Evolutionary conservation across 2,888 invertebrate genomes (phyloP).

Genomic region (Megaustenia siamemsis): DNA sequence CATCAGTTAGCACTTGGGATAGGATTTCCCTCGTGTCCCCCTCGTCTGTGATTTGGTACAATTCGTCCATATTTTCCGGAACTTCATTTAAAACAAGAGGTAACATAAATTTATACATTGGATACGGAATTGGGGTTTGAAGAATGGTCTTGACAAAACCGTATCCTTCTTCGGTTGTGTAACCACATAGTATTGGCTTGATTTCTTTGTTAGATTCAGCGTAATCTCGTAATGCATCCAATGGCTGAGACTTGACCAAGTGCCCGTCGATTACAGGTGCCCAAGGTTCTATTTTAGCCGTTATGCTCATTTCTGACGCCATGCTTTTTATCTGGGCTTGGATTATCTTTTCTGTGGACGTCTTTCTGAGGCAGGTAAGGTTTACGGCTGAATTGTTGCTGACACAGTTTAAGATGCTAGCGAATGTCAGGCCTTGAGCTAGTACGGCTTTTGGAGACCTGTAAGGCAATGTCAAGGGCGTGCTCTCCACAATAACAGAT

Average conservation of each 20-base stretch:
- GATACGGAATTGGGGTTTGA: constrained; percentile 58
- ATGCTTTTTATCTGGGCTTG: background rate
- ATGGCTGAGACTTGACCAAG: constrained; percentile 64
- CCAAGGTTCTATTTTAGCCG: constrained; percentile 15
- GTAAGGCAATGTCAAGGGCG: constrained; percentile 64
- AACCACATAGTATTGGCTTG: constrained; percentile 70
- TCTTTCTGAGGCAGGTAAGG: constrained; percentile 9
- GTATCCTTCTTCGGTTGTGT: constrained; percentile 67
- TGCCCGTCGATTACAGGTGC: constrained; percentile 65
- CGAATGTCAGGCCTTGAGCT: background rate
- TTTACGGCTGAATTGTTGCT: background rate
- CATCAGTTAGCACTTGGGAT: constrained; percentile 64
- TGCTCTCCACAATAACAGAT: constrained; percentile 63
- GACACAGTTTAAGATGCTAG: background rate
- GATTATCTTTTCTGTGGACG: background rate
- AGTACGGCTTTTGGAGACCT: constrained; percentile 55
- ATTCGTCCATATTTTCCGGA: constrained; percentile 54
- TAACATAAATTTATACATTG: constrained; percentile 61
- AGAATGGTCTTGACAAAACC: constrained; percentile 69
- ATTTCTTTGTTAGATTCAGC: constrained; percentile 53
- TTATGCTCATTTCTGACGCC: background rate
- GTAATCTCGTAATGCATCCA: constrained; percentile 59
- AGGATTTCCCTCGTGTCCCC: constrained; percentile 61
- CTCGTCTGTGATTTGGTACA: constrained; percentile 60
- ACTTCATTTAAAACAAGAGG: constrained; percentile 62